phyloP scores from a whole-genome alignment of 2,888 invertebrate species.

The Tupiocoris notatus region DNA sequence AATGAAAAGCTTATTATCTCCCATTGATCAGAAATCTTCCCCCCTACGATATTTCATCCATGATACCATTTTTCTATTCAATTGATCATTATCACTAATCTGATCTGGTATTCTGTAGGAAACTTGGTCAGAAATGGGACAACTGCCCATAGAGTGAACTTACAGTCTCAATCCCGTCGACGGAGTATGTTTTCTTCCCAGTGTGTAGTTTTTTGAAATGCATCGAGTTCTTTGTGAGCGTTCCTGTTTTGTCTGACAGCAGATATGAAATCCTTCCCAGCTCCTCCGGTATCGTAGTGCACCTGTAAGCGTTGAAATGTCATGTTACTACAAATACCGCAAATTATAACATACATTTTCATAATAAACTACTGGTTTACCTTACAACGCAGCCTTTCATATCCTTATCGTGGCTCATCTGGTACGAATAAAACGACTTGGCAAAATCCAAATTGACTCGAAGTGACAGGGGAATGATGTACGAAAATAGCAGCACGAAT shows the following conservation, averaged over 20 bases:
- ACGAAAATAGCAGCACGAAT: conserved; percentile 95
- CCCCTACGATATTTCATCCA: too few relatives aligned
- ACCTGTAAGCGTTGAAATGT: conserved; percentile 57
- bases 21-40: too few relatives aligned
- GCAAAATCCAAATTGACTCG: conserved; percentile 99
- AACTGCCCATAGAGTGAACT: too few relatives aligned
- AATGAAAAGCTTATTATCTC: too few relatives aligned
- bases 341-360: too few relatives aligned
- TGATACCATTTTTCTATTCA: too few relatives aligned
- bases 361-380: too few relatives aligned
- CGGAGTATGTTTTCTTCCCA: conserved; percentile 53
- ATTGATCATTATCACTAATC: too few relatives aligned
- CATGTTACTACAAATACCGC: background rate
- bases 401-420: conserved; percentile 88
- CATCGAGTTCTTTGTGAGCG: conserved; percentile 98
- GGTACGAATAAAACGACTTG: conserved; percentile 95
- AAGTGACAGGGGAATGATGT: conserved; percentile 98
- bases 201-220: conserved; percentile 93
- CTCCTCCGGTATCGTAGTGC: conserved; percentile 98
- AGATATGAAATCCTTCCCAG: conserved; percentile 93
- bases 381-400: conserved; percentile 94
- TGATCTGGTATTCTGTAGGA: too few relatives aligned
- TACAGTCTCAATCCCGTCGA: background rate
- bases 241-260: conserved; percentile 98
- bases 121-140: too few relatives aligned